Base-by-base conservation (phyloP, 92 coral and sea anemone genomes). In the Paragorgia papillata region DNA sequence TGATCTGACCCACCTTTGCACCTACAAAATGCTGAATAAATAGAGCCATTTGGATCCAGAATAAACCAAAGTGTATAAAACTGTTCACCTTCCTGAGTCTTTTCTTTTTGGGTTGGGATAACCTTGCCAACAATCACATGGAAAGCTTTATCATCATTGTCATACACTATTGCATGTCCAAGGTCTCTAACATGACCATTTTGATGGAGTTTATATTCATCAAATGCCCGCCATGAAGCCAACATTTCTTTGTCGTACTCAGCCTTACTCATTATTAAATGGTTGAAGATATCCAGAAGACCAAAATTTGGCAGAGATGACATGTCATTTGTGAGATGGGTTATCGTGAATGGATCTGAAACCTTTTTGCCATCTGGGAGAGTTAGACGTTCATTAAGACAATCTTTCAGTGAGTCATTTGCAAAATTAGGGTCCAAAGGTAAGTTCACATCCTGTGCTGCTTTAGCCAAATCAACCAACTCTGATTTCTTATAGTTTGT, bases 1-100 rank as follows among this genome's bases (percentile, higher is more conserved):
- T 88, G n/a, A 74, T 88, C 92, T 40, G 87, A 51, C 21, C 92
- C 90, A 57, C 90, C 85, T 75, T 89, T 80, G 62, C 94, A 83
- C 55, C 75, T 74, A 69, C 94, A 89, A 76, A 79, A 85, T 58
- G 88, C 90, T 63, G 88, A 84, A 76, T 84, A 80, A 31, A 79
- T 33, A 48, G 88, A 78, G 12, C 83, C 88, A 83, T 83, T 74
- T 14, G 85, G 80, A 37, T 79, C 57, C 0, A 88, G 62, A 49
- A 88, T 66, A 50, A 83, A 84, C 91, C 91, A 80, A 26, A 88
- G 64, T 59, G 75, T 84, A 59, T 84, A 84, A 39, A 54, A 56
- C 74, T 88, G 76, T 20, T 57, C 79, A 20, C 89, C 92, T 39
- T 85, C 87, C 43, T 37, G n/a, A n/a, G n/a, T n/a, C n/a, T n/a